phyloP scores from a whole-genome alignment of 53 echinoderm and acorn worm genomes.

The Hippasteria phrygiana region DNA sequence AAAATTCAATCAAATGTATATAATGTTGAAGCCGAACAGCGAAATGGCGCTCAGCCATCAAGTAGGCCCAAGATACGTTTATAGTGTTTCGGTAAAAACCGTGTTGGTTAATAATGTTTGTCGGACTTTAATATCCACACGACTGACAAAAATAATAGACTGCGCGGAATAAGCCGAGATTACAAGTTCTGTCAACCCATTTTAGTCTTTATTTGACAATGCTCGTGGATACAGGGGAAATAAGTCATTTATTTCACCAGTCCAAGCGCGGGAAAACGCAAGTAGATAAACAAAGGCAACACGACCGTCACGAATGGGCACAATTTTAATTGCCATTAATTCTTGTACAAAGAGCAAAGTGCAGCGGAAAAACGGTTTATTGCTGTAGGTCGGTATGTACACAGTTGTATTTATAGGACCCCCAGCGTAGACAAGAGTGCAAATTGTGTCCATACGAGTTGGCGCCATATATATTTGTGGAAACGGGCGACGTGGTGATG shows the following conservation, averaged over 20 bases:
- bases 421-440: constrained; percentile 51
- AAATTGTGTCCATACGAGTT: constrained; percentile 52
- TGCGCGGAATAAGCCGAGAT: constrained; percentile 43
- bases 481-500: constrained; percentile 50
- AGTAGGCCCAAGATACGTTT: not conserved
- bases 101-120: constrained; percentile 42
- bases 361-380: constrained; percentile 36
- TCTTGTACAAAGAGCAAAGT: constrained; percentile 59
- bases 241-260: constrained; percentile 54
- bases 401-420: constrained; percentile 52
- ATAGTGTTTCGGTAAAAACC: not conserved
- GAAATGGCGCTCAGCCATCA: not conserved
- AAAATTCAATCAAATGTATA: too few relatives aligned
- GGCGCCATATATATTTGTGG: constrained; percentile 55
- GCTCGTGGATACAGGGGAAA: constrained; percentile 21
- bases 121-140: constrained; percentile 27
- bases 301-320: constrained; percentile 64
- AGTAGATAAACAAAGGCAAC: constrained; percentile 54
- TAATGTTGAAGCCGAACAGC: not conserved
- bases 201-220: constrained; percentile 50
- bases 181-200: constrained; percentile 55
- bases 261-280: constrained; percentile 14
- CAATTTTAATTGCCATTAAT: constrained; percentile 66
- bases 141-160: constrained; percentile 27
- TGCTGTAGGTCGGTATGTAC: constrained; percentile 32